phyloP scores from a whole-genome alignment of 2,888 invertebrate genomes.

The Apomyelois bistriatella region DNA sequence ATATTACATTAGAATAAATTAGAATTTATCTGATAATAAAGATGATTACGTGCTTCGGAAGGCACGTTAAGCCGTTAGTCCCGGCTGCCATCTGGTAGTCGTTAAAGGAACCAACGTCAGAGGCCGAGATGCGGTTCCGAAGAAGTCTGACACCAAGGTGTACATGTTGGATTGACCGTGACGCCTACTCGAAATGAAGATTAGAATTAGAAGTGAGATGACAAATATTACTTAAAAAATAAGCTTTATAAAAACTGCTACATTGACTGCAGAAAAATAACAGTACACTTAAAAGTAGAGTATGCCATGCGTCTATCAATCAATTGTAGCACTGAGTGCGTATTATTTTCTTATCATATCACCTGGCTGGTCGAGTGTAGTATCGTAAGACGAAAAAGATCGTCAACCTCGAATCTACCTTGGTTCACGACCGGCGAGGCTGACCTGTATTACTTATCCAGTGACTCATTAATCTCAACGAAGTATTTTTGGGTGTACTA shows the following conservation, averaged over 20 bases:
- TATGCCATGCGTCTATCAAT: not conserved
- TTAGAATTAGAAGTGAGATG: too few relatives aligned
- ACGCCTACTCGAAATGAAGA: too few relatives aligned
- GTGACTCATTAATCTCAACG: not conserved
- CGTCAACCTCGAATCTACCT: constrained; percentile 5
- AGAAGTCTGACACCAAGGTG: too few relatives aligned
- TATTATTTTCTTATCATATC: not conserved
- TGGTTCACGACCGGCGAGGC: not conserved
- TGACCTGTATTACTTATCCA: constrained; percentile 7
- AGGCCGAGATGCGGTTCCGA: too few relatives aligned
- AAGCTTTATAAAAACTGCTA: not conserved
- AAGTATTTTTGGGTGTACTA: not conserved
- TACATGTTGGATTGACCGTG: too few relatives aligned
- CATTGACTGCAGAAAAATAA: not conserved
- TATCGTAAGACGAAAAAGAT: not conserved
- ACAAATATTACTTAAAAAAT: too few relatives aligned
- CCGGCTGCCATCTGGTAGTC: too few relatives aligned
- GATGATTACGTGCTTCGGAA: too few relatives aligned
- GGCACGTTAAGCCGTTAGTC: too few relatives aligned
- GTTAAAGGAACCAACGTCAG: too few relatives aligned
- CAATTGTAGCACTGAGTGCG: not conserved
- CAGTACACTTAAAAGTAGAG: not conserved
- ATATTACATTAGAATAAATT: too few relatives aligned
- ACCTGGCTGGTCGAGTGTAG: not conserved
- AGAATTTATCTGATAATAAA: too few relatives aligned